A percentile compares a stretch with the other conserved stretches of the same genome.
phyloP scores from a whole-genome alignment of 2,797 vertebrate genomes.

The Sparidentex hasta region DNA sequence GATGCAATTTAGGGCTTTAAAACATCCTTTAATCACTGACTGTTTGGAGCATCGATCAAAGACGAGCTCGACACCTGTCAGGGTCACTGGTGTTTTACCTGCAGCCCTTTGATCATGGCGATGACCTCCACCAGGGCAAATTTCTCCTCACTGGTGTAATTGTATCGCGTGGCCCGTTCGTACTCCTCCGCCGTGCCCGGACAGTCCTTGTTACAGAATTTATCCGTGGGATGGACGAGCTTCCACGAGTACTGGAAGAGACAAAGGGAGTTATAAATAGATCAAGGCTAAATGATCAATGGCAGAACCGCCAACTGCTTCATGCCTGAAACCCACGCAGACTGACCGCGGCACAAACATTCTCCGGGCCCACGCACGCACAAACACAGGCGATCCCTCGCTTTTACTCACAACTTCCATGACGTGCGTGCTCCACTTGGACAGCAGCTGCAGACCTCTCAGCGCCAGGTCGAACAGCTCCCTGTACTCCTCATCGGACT shows the following conservation, averaged over 20 bases:
- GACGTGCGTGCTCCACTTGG: conserved; percentile 99
- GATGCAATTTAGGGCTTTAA: not conserved
- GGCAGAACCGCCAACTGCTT: conserved; percentile 9
- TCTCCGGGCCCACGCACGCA: not conserved
- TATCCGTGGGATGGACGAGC: conserved; percentile 98
- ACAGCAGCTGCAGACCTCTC: conserved; percentile 95
- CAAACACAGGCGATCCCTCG: not conserved
- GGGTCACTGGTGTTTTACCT: conserved; percentile 77
- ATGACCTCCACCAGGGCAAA: conserved; percentile 99
- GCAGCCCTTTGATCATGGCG: conserved; percentile 99
- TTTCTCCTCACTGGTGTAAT: conserved; percentile 99
- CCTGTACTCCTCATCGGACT: conserved; percentile 97
- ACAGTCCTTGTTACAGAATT: conserved; percentile 99
- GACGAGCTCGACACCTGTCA: not conserved
- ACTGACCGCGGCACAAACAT: not conserved
- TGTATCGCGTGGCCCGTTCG: conserved; percentile 97
- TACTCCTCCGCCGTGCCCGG: conserved; percentile 98
- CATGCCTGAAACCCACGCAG: conserved; percentile 15
- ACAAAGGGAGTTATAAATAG: conserved; percentile 24
- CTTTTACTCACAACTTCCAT: conserved; percentile 96
- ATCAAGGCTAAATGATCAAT: conserved; percentile 31
- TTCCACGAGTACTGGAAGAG: conserved; percentile 96
- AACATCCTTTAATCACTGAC: not conserved
- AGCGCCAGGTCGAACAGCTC: conserved; percentile 97
- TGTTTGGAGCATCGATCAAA: not conserved